A percentile compares a stretch with the other conserved stretches of the same genome.
Evolutionary conservation across 2,113 vertebrate genomes (phyloP).

Genomic region (Protobothrops mucrosquamatus): DNA sequence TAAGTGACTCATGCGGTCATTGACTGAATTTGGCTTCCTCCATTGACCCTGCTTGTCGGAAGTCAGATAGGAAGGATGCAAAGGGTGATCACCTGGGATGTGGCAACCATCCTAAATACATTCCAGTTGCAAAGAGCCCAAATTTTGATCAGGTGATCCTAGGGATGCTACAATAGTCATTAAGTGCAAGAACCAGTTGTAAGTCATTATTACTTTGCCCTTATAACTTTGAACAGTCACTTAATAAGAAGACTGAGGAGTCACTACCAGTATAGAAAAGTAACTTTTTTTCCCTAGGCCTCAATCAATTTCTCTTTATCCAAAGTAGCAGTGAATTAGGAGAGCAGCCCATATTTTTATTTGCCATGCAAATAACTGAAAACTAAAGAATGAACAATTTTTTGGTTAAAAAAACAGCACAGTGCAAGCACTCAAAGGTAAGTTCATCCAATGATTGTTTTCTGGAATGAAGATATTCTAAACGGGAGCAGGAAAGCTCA

Average conservation of each 20-base stretch:
- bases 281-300: not conserved
- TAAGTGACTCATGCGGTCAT: not conserved
- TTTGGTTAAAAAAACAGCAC: not conserved
- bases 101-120: not conserved
- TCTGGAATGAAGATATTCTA: not conserved
- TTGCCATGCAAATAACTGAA: not conserved
- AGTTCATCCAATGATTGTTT: not conserved
- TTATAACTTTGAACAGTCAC: not conserved
- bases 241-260: not conserved
- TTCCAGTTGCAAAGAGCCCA: not conserved
- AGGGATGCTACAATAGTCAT: not conserved
- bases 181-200: not conserved
- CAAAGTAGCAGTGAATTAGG: not conserved
- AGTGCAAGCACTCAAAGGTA: not conserved
- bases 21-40: not conserved
- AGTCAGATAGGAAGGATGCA: no score
- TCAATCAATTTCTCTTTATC: not conserved
- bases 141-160: not conserved
- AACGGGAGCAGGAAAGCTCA: conserved; percentile 3
- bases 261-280: not conserved
- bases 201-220: not conserved
- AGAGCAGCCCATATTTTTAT: not conserved
- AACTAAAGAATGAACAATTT: not conserved
- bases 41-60: not conserved
- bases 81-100: not conserved